Evolutionary conservation across 2,888 invertebrate genomes (phyloP).

Genomic region (Nematopogon swammerdamellus): DNA sequence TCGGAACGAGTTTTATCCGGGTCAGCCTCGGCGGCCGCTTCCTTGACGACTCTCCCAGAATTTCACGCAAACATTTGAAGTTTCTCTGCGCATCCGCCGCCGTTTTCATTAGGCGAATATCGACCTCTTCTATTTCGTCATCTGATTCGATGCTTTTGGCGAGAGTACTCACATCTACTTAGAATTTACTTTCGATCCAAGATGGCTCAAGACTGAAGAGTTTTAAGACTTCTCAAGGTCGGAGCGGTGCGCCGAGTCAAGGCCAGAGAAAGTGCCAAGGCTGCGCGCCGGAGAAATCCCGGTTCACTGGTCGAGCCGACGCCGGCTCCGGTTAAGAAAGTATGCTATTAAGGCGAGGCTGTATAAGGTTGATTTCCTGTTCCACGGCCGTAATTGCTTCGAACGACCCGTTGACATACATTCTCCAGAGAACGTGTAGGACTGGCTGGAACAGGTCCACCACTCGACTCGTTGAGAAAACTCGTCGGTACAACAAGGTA

Average conservation of each 20-base stretch:
- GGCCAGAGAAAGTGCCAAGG: conserved; percentile 56
- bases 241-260: conserved; percentile 27
- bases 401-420: conserved; percentile 49
- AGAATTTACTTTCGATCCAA: conserved; percentile 44
- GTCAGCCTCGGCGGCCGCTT: conserved; percentile 29
- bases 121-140: conserved; percentile 36
- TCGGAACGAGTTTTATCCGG: conserved; percentile 42
- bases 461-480: background rate
- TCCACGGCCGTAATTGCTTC: conserved; percentile 12
- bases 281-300: conserved; percentile 45
- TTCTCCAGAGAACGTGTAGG: background rate
- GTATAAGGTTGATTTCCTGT: conserved; percentile 8
- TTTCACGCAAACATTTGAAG: conserved; percentile 52
- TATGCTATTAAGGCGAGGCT: conserved; percentile 13
- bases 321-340: conserved; percentile 28
- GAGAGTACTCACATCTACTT: conserved; percentile 38
- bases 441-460: background rate
- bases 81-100: conserved; percentile 54
- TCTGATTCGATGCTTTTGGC: conserved; percentile 37
- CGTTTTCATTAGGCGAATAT: conserved; percentile 39
- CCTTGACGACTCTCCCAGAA: conserved; percentile 34
- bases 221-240: conserved; percentile 28
- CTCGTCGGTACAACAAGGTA: background rate
- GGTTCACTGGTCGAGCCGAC: conserved; percentile 38
- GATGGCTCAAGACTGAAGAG: too few relatives aligned